Base-by-base conservation (phyloP, 1,140 invertebrate species). In the Cyphomyrmex costatus region DNA sequence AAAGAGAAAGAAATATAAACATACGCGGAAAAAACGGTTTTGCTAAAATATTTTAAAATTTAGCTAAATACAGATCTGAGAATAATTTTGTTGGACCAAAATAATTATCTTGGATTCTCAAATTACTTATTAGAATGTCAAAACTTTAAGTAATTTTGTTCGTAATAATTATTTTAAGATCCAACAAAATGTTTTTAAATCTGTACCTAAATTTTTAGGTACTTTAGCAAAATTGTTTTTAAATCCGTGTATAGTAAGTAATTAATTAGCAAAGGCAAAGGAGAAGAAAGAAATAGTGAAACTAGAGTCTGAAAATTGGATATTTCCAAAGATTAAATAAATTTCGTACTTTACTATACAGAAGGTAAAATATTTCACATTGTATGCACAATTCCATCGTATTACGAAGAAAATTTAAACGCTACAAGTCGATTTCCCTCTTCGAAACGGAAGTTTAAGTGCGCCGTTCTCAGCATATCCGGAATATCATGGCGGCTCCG, bases 371-470 rank as follows among this genome's bases (percentile, higher is more conserved):
- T 21, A 14, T 21, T 46, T n/a, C 36, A 30, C 8, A n/a, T 36
- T 51, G 36, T 3, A 24, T 24, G 36, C 24, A 16, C 30, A 24
- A 24, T 79, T 53, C 36, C 27, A 14, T 24, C 21, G 63, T 70
- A 70, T 80, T 27, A n/a, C 61, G 30, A 60, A 42, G n/a, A 58
- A 58, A 36, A 82, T 82, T 82, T 27, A 58, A 73, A 82, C 42
- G 16, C 19, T 33, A 56, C 68, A 30, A 27, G 24, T 61, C 68
- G 68, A 21, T 42, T 33, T 83, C 36, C 56, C 61, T 83, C 58
- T 82, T 83, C 42, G 68, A 14, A 83, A 56, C 53, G 70, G 83
- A 87, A 89, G 74, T 88, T 90, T 68, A 88, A 85, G 86, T 73
- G 36, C 89, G 86, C 36, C 83, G 83, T 73, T 86, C 83, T 77